Evolutionary conservation across 2,797 vertebrate species (phyloP), one percentile per base, ranked within the genome.

Genomic region (Amblyopsis hoosieri): DNA sequence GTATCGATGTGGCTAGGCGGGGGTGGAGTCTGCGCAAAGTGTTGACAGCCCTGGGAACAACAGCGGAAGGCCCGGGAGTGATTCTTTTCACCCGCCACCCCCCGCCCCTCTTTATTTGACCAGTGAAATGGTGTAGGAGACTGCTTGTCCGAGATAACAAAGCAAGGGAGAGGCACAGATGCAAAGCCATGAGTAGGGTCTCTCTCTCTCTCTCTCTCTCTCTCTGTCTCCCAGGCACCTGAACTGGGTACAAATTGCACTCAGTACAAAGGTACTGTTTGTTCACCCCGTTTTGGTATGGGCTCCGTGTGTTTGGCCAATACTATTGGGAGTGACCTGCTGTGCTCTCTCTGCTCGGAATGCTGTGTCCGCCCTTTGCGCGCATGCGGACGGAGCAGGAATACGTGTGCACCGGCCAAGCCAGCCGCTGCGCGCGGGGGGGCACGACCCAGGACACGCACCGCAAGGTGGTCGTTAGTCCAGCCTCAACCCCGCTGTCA

Each of bases 31-130:
- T 76, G 85, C 75, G 86, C 89, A 84, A 76, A 75, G 80, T 86
- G 89, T 87, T 92, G 91, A 93, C 89, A 90, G 90, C 86, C 73
- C 85, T 87, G 85, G 86, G 85, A 92, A 92, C 90, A 91, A 88
- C 88, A 85, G 78, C 76, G 81, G 82, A 75, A 80, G 79, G 81
- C 82, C 76, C 71, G 74, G 59, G 78, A 91, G 85, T 89, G 90
- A 92, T 90, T 91, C 87, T 75, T 88, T 82, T 86, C 73, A 67
- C 81, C 7, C 54, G 71, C 78, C 31, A 56, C 70, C 85, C 81
- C 81, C 7, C 54, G 71, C 78, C 31, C 58, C 70, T 86, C 81
- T 86, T 88, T 87, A 85, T 91, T 91, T 87, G 79, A 81, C 85
- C 75, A 53, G 81, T 72, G 85, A 86, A 90, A 88, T 66, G 68